Conservation (phyloP, 2,113 vertebrate genomes). For the Urocynchramus pylzowi region DNA sequence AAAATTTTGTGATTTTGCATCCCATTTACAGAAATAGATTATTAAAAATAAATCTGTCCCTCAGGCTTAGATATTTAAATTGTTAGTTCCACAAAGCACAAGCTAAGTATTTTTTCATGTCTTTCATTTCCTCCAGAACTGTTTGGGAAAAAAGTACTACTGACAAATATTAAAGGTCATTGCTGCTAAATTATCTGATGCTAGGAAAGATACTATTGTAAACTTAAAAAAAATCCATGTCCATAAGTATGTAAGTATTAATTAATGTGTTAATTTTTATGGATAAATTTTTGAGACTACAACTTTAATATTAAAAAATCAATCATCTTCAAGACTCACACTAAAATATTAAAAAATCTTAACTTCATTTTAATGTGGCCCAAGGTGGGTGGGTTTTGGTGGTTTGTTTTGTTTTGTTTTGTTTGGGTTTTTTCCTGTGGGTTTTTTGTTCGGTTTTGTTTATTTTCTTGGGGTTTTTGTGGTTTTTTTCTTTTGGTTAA, state of each 20-base stretch:
- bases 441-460: not conserved
- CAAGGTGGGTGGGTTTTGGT: not conserved
- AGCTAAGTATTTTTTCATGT: not conserved
- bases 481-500: not conserved
- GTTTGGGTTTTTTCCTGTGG: rapidly evolving
- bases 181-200: not conserved
- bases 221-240: not conserved
- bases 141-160: not conserved
- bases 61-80: not conserved
- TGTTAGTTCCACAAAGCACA: not conserved
- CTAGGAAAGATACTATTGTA: not conserved
- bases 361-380: not conserved
- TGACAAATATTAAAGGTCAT: not conserved
- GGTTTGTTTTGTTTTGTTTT: not conserved
- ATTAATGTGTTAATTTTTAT: not conserved
- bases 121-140: not conserved
- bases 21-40: not conserved
- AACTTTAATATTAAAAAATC: not conserved
- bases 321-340: not conserved
- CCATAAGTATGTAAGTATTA: not conserved
- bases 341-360: not conserved
- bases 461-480: not conserved
- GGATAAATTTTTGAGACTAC: not conserved
- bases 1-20: not conserved
- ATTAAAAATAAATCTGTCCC: not conserved